Evolutionary conservation across 2,113 vertebrate species (phyloP), one percentile per base, ranked within the genome.

Genomic region (Elanoides forficatus): DNA sequence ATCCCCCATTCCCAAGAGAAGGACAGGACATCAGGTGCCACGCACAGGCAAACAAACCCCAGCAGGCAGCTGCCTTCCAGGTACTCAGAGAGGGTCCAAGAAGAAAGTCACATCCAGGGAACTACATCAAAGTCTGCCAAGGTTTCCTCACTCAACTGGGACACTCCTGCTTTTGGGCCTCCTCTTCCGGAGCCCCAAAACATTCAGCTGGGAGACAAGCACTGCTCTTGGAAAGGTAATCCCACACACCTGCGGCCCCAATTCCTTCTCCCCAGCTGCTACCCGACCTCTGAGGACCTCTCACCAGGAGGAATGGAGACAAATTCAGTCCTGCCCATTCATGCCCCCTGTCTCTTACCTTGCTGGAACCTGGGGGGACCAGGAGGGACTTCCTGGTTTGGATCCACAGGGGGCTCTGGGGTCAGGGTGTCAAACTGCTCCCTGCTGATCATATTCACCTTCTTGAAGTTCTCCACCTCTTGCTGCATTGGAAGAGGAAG

Each of bases 381-480:
- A 15, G 99, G 99, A 26, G 99, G 99, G 21, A 99, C 99, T 95
- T 99, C 99, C 97, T 99, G 99, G 93, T 99, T 99, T 84, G 99
- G 99, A 98, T 99, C 99, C 63, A 99, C 98, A 0, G 99, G 99
- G 5, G 99, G 99, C 78, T 99, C 99, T 5, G 99, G 99, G n/a
- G 99, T 99, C 98, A 99, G 96, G 45, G 99, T 99, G 95, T 99
- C 99, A 29, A 99, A 99, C 98, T 99, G 97, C 93, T 99, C 99
- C 27, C 99, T 98, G 96, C 98, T 99, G 98, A 99, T 99, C 98
- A 99, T 99, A 78, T 99, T 99, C 90, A 99, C 99, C 94, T 99
- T 99, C 98, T 99, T 99, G 98, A 99, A 99, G 98, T 99, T 99
- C 98, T 99, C 99, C 55, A 99, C 99, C 96, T 99, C 99, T 99